A percentile compares a stretch with the other conserved stretches of the same genome.
Evolutionary conservation across 2,888 invertebrate genomes (phyloP).

Genomic region (Synanthedon tipuliformis): DNA sequence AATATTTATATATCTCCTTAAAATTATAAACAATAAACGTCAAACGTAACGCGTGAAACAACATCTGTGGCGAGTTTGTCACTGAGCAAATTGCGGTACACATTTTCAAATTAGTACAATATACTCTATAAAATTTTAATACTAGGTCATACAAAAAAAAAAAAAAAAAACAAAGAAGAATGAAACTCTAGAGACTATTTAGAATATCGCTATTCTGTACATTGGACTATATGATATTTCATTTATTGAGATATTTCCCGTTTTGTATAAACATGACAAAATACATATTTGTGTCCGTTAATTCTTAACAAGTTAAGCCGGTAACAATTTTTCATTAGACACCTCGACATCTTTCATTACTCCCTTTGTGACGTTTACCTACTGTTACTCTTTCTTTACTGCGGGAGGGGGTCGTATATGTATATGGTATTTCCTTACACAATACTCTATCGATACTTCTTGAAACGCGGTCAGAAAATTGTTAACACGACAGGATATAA

Average conservation of each 20-base stretch:
- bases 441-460: constrained; percentile 11
- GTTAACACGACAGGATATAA: constrained; percentile 11
- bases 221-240: constrained; percentile 61
- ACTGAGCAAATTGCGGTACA: constrained; percentile 48
- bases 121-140: constrained; percentile 34
- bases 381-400: constrained; percentile 18
- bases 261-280: constrained; percentile 68
- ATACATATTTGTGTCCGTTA: constrained; percentile 61
- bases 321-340: constrained; percentile 62
- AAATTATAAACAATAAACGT: constrained; percentile 25
- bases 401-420: constrained; percentile 21
- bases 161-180: too few species aligned
- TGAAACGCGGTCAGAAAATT: constrained; percentile 34
- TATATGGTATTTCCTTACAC: constrained; percentile 30
- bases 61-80: constrained; percentile 48
- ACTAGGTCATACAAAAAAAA: constrained; percentile 60
- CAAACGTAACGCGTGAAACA: constrained; percentile 27
- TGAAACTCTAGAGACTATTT: constrained; percentile 50
- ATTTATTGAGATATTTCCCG: constrained; percentile 51
- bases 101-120: constrained; percentile 46
- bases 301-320: constrained; percentile 55
- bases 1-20: constrained; percentile 2
- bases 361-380: constrained; percentile 60
- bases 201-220: constrained; percentile 59
- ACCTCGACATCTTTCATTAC: constrained; percentile 46